Evolutionary conservation across 2,797 vertebrate genomes (phyloP).

Genomic region (Eptatretus atami): DNA sequence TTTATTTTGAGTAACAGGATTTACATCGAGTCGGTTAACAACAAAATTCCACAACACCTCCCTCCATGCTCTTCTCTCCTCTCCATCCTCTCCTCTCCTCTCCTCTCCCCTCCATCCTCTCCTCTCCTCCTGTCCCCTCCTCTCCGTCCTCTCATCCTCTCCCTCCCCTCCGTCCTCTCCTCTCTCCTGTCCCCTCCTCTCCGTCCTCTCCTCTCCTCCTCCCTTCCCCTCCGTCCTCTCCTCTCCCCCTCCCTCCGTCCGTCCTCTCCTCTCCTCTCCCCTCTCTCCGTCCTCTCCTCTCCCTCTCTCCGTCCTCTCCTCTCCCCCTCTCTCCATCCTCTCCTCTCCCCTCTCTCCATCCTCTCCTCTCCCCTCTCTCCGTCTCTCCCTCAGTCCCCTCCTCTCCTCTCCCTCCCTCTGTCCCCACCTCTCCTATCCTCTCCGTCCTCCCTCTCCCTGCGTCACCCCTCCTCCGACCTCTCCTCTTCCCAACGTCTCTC

Average conservation of each 20-base stretch:
- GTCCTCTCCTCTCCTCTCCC: not conserved
- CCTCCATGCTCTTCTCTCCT: not conserved
- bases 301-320: not conserved
- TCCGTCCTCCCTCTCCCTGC: not conserved
- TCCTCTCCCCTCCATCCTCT: not conserved
- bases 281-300: not conserved
- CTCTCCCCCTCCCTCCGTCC: not conserved
- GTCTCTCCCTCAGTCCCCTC: not conserved
- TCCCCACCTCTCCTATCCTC: not conserved
- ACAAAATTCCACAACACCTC: too few species aligned
- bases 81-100: not conserved
- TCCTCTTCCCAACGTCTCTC: too few species aligned
- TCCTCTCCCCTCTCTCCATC: not conserved
- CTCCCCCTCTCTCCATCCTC: not conserved
- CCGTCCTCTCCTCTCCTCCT: not conserved
- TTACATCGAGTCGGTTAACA: too few species aligned
- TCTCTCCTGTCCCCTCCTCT: not conserved
- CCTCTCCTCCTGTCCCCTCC: not conserved
- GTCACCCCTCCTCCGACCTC: too few species aligned
- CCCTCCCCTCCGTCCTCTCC: not conserved
- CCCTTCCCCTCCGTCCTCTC: not conserved
- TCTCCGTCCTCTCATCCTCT: not conserved
- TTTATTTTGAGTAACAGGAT: too few species aligned
- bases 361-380: not conserved
- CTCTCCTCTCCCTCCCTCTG: too few species aligned